phyloP scores from a whole-genome alignment of 2,888 invertebrate genomes.

The Glaucopsyche alexis region DNA sequence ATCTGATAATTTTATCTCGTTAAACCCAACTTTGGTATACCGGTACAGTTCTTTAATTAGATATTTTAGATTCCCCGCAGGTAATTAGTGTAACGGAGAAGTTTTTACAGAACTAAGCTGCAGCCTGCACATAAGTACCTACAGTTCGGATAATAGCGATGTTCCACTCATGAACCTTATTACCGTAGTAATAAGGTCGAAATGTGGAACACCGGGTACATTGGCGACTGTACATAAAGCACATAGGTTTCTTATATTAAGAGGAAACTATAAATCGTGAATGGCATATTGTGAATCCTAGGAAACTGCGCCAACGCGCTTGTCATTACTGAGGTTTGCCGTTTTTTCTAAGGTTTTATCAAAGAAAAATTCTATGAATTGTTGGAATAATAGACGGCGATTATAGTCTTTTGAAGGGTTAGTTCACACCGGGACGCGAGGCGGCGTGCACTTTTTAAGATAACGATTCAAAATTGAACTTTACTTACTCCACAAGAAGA shows the following conservation, averaged over 20 bases:
- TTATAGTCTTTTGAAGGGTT: background rate
- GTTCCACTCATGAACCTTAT: background rate
- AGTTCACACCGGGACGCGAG: too few species aligned
- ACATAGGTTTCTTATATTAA: background rate
- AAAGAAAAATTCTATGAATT: background rate
- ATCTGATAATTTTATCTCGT: background rate
- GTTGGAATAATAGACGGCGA: background rate
- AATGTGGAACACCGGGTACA: background rate
- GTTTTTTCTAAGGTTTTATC: background rate
- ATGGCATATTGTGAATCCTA: conserved; percentile 12
- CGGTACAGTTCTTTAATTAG: conserved; percentile 11
- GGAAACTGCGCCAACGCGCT: background rate
- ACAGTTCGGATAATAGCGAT: background rate
- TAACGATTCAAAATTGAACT: too few species aligned
- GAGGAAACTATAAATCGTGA: conserved; percentile 23
- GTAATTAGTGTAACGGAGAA: conserved; percentile 14
- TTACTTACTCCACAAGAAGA: too few species aligned
- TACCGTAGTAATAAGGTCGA: background rate
- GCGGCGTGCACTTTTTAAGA: too few species aligned
- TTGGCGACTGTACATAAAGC: background rate
- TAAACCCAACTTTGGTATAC: conserved; percentile 5
- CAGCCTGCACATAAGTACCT: background rate
- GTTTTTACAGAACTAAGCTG: background rate
- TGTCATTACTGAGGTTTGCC: background rate
- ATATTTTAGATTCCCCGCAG: conserved; percentile 12